A percentile compares a stretch with the other conserved stretches of the same genome.
phyloP scores from a whole-genome alignment of 2,888 invertebrate genomes.

The Eucriotettix oculatus region DNA sequence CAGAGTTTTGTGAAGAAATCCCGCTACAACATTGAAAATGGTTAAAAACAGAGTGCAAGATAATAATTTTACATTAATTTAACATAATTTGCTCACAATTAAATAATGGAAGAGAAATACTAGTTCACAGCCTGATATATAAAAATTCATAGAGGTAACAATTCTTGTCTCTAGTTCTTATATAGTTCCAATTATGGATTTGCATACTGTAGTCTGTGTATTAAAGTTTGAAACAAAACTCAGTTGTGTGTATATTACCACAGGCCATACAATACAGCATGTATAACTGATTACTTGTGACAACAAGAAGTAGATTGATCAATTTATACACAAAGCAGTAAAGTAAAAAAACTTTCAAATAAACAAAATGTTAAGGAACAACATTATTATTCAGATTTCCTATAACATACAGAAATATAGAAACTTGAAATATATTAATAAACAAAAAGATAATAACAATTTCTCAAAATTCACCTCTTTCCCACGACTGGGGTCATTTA shows the following conservation, averaged over 20 bases:
- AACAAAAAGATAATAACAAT: neutral
- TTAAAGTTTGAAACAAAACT: too few relatives aligned
- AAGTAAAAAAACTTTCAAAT: neutral
- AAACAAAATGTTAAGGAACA: neutral
- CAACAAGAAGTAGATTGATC: too few relatives aligned
- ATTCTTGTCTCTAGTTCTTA: too few relatives aligned
- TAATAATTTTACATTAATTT: neutral
- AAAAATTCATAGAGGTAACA: too few relatives aligned
- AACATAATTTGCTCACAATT: neutral
- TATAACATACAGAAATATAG: too few relatives aligned
- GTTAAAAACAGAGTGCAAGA: neutral
- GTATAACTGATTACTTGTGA: too few relatives aligned
- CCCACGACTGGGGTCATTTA: constrained; percentile 86
- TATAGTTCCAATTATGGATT: too few relatives aligned
- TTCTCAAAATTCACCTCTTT: constrained; percentile 45
- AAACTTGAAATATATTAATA: neutral
- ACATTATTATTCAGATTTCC: too few relatives aligned
- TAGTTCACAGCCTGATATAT: neutral
- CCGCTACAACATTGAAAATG: constrained; percentile 19
- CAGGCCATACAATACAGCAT: too few relatives aligned
- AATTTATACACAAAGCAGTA: too few relatives aligned
- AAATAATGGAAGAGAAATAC: neutral
- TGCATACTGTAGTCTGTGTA: too few relatives aligned
- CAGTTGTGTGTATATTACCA: too few relatives aligned
- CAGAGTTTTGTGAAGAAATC: constrained; percentile 94